These are phyloP conservation scores for Gymnocephalus cernua DNA, from an alignment of 2,113 vertebrate species.

Conservation along the genomic window DNA sequence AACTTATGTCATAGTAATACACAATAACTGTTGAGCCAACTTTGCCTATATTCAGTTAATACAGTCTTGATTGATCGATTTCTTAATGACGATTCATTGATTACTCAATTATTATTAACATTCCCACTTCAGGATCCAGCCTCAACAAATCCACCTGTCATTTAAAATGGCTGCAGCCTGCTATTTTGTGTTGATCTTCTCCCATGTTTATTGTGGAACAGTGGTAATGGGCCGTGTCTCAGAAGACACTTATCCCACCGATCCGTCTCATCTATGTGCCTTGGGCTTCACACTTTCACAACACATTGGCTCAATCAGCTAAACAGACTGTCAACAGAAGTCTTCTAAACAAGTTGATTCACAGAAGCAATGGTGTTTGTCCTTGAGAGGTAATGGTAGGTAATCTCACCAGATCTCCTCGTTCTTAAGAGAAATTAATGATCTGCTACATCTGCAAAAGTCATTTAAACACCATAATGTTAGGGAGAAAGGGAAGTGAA, in stretches of 20 bases:
- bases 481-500: neutral
- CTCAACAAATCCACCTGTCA: neutral
- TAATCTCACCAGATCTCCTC: slow-evolving; percentile 11
- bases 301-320: slow-evolving; percentile 7
- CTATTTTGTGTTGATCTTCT: neutral
- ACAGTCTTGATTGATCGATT: neutral
- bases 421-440: neutral
- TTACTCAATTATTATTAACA: neutral
- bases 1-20: neutral
- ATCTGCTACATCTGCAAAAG: neutral
- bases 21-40: neutral
- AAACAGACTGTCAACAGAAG: slow-evolving; percentile 4
- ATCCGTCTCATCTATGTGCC: slow-evolving; percentile 3
- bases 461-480: neutral
- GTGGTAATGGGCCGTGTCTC: slow-evolving; percentile 1
- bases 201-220: neutral
- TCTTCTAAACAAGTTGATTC: slow-evolving; percentile 9
- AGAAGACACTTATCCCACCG: neutral
- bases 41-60: neutral
- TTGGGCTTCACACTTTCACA: neutral
- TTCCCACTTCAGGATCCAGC: no score
- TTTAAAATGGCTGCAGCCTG: neutral
- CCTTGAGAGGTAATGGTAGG: neutral
- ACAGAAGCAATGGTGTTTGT: neutral
- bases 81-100: neutral